Evolutionary conservation across 1,140 invertebrate species (phyloP), one percentile per base, ranked within the genome.

Genomic region (Centruroides sculpturatus): DNA sequence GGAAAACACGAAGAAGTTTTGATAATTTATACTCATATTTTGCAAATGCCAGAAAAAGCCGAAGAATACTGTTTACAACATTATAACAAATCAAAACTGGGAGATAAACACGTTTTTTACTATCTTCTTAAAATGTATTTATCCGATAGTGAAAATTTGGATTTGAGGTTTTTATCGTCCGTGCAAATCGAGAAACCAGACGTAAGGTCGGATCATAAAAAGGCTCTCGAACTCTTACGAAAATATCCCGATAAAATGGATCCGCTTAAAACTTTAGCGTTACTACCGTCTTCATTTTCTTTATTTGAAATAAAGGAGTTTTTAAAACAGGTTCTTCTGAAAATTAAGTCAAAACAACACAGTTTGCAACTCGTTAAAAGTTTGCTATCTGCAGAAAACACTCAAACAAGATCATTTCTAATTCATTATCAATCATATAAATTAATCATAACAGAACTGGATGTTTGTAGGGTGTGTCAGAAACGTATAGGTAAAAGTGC

Each of bases 401-500:
- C 74, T 23, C 77, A 87, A 77, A 82, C 90, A 35, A 82, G 89
- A 72, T 83, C 87, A 68, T 77, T 86, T 64, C 80, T 87, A 66
- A 84, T 88, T 72, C 80, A 82, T 63, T 82, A 86, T 70, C 85
- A 92, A 71, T 85, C 84, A 3, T 84, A 89, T 71, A 85, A 80
- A 66, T 82, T 92, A 58, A 74, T 86, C 4, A 83, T 97, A 65
- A 88, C 83, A 11, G 90, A 95, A 68, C 83, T 84, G 62, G 89
- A 89, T 68, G 81, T 89, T 13, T 97, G 93, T 77, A 81, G 82
- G 10, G 89, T 89, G 3, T 98, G 93, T 71, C 90, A 88, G 69
- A 96, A 95, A 71, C 78, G 87, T 61, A 94, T 97, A 73, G 83
- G 84, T 35, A 91, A 89, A 74, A 91, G 88, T 76, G 90, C 91